These are phyloP conservation scores for Sebastes nivosus DNA, from an alignment of 2,797 vertebrate species.

Conservation along the genomic window DNA sequence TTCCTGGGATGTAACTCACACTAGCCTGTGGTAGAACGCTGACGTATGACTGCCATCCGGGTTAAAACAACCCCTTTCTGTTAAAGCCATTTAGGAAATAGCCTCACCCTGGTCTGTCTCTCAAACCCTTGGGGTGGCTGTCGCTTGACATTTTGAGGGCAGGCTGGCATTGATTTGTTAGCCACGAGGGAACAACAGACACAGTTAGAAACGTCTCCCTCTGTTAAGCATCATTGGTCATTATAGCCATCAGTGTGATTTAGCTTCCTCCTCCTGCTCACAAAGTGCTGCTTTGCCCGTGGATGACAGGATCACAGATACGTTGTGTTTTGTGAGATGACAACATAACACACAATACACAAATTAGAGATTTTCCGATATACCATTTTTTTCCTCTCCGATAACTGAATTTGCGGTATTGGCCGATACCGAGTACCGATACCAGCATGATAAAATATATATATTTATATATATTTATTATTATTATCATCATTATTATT, in stretches of 20 bases:
- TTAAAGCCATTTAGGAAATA: slow-evolving; percentile 66
- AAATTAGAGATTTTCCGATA: not conserved
- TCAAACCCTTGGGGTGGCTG: slow-evolving; percentile 46
- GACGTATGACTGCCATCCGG: slow-evolving; percentile 34
- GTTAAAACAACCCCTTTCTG: slow-evolving; percentile 48
- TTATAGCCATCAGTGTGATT: slow-evolving; percentile 69
- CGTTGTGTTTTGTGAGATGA: slow-evolving; percentile 2
- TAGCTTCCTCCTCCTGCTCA: slow-evolving; percentile 30
- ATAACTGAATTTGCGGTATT: too few species aligned
- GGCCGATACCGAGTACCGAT: too few species aligned
- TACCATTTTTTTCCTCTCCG: rapidly evolving
- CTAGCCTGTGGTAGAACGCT: slow-evolving; percentile 24
- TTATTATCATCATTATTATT: too few species aligned
- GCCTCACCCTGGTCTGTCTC: slow-evolving; percentile 56
- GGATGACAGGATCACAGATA: slow-evolving; percentile 43
- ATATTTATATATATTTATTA: too few species aligned
- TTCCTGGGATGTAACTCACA: slow-evolving; percentile 54
- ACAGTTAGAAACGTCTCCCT: slow-evolving; percentile 61
- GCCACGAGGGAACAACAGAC: slow-evolving; percentile 54
- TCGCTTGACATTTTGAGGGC: slow-evolving; percentile 74
- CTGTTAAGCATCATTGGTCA: slow-evolving; percentile 69
- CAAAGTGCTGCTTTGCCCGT: slow-evolving; percentile 14
- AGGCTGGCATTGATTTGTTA: slow-evolving; percentile 70
- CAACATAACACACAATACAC: not conserved
- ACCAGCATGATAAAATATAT: too few species aligned